Evolutionary conservation across 2,888 invertebrate genomes (phyloP).

Genomic region (Orgyia antiqua): DNA sequence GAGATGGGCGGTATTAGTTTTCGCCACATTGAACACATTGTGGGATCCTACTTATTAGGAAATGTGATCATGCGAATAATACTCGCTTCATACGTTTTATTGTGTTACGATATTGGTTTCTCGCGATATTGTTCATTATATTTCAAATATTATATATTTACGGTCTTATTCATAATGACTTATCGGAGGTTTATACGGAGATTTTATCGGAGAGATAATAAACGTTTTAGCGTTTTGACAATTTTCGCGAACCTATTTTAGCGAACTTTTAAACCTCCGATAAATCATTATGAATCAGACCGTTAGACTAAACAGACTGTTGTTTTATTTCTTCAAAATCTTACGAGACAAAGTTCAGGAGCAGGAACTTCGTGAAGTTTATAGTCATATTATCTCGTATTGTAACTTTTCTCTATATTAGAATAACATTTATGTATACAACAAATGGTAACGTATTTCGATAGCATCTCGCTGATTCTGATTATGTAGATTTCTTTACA

Average conservation of each 20-base stretch:
- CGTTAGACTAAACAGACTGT: constrained; percentile 20
- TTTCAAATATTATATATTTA: constrained; percentile 38
- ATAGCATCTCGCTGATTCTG: constrained; percentile 60
- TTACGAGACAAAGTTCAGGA: too few relatives aligned
- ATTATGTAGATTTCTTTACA: constrained; percentile 66
- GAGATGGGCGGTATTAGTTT: constrained; percentile 56
- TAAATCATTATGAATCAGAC: too few relatives aligned
- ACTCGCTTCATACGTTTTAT: constrained; percentile 72
- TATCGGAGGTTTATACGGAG: too few relatives aligned
- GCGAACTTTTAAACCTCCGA: too few relatives aligned
- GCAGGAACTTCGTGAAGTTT: too few relatives aligned
- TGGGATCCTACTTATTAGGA: constrained; percentile 75
- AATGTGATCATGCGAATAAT: constrained; percentile 74
- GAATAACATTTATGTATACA: constrained; percentile 23
- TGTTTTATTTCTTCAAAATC: too few relatives aligned
- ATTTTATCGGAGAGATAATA: too few relatives aligned
- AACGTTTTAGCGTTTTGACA: too few relatives aligned
- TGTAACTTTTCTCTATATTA: constrained; percentile 19
- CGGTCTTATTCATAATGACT: too few relatives aligned
- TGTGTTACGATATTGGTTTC: constrained; percentile 58
- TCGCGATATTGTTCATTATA: constrained; percentile 49
- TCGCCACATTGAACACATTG: constrained; percentile 71
- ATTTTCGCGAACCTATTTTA: too few relatives aligned
- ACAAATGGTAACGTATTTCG: constrained; percentile 48
- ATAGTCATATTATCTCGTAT: too few relatives aligned